These are phyloP conservation scores for Macaca fascicularis DNA, from an alignment of 2,113 vertebrate genomes.

Conservation along the genomic window T2T-MFA8v1.1 NC_088377.1:156240501-156241000, in stretches of 20 bases:
- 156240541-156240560: background rate
- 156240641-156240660: background rate
- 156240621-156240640: background rate
- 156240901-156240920: conserved; percentile 73
- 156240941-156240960: conserved; percentile 76
- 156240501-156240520: background rate
- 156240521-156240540: background rate
- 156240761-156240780: conserved; percentile 49
- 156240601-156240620: background rate
- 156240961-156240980: conserved; percentile 76
- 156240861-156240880: conserved; percentile 5
- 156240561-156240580: background rate
- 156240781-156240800: background rate
- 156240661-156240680: background rate
- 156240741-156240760: background rate
- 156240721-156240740: background rate
- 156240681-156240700: background rate
- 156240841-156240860: conserved; percentile 37
- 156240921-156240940: conserved; percentile 70
- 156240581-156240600: background rate
- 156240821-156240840: background rate
- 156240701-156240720: background rate
- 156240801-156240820: background rate
- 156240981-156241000: conserved; percentile 84
- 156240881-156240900: conserved; percentile 47